These are phyloP conservation scores for Nyctereutes procyonoides DNA, from an alignment of 2,113 vertebrate species.

Conservation along the genomic window DNA sequence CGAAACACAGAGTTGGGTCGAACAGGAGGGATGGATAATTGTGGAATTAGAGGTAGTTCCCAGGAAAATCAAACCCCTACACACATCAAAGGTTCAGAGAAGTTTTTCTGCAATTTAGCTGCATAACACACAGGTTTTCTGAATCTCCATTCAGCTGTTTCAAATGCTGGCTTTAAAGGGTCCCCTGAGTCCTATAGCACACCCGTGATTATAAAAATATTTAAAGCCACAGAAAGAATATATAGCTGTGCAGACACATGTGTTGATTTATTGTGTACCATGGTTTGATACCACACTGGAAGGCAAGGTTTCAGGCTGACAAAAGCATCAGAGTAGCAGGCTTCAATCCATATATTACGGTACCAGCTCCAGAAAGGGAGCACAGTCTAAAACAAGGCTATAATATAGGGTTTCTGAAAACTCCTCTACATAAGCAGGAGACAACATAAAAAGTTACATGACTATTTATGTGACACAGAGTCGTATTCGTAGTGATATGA, in stretches of 20 bases:
- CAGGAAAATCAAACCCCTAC: neutral
- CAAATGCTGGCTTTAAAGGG: conserved; percentile 69
- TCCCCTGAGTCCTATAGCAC: conserved; percentile 61
- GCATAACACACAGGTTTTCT: neutral
- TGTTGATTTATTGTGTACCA: conserved; percentile 82
- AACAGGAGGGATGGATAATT: neutral
- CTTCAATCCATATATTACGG: conserved; percentile 80
- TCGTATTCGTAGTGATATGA: conserved; percentile 78
- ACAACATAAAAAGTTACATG: conserved; percentile 80
- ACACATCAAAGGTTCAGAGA: neutral
- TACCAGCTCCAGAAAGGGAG: conserved; percentile 79
- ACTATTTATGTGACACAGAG: conserved; percentile 85
- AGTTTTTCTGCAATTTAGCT: neutral
- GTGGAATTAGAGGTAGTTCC: neutral
- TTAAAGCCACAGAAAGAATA: conserved; percentile 85
- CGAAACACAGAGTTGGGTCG: neutral
- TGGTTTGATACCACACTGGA: conserved; percentile 81
- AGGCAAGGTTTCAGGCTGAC: conserved; percentile 85
- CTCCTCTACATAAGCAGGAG: conserved; percentile 77
- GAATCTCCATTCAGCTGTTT: conserved; percentile 65
- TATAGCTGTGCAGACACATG: conserved; percentile 75
- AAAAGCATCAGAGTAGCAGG: conserved; percentile 80
- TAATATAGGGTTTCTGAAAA: conserved; percentile 83
- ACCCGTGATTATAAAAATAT: conserved; percentile 85
- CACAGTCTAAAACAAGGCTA: conserved; percentile 71